A percentile compares a stretch with the other conserved stretches of the same genome.
phyloP scores from a whole-genome alignment of 2,888 invertebrate genomes.

The Unio pictorum region DNA sequence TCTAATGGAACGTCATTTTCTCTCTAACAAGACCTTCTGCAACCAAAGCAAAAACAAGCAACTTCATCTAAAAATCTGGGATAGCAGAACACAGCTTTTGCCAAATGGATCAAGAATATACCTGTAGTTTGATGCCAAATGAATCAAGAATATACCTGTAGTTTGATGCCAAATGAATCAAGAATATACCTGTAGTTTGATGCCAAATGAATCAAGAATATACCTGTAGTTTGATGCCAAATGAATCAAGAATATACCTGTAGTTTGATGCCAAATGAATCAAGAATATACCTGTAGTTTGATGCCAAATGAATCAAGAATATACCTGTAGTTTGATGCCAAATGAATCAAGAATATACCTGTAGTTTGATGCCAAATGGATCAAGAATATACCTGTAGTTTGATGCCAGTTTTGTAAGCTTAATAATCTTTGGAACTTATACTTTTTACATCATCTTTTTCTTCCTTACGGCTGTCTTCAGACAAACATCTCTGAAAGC shows the following conservation, averaged over 20 bases:
- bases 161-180: no score
- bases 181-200: no score
- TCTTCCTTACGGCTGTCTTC: background rate
- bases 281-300: slow-evolving; percentile 16
- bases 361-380: slow-evolving; percentile 79
- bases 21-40: slow-evolving; percentile 92
- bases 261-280: background rate
- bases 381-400: slow-evolving; percentile 19
- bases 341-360: slow-evolving; percentile 67
- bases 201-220: no score
- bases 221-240: no score
- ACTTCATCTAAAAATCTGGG: slow-evolving; percentile 85
- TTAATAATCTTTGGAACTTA: slow-evolving; percentile 34
- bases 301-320: slow-evolving; percentile 79
- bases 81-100: slow-evolving; percentile 92
- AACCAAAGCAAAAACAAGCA: slow-evolving; percentile 91
- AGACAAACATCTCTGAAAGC: no score
- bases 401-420: slow-evolving; percentile 79
- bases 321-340: slow-evolving; percentile 77
- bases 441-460: slow-evolving; percentile 28
- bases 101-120: slow-evolving; percentile 73
- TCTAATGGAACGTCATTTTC: slow-evolving; percentile 90
- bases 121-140: no score
- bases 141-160: no score
- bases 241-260: no score